Base-by-base conservation (phyloP, 2,113 vertebrate species). In the Gracilinanus agilis region DNA sequence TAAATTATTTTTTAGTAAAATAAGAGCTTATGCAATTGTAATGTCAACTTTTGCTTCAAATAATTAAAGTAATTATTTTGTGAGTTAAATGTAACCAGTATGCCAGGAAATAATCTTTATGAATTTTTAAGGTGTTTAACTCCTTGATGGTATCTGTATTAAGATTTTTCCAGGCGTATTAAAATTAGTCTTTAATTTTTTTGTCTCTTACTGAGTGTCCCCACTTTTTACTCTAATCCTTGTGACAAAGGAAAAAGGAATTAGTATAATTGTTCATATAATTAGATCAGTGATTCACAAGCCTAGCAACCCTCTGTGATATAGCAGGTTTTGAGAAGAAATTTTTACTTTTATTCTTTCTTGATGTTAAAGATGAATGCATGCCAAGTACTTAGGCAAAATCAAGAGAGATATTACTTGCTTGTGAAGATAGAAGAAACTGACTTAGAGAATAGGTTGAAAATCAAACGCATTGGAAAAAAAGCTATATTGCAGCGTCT, bases 271-370 rank as follows among this genome's bases (percentile, higher is more conserved):
- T 96, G 34, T 83, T 11, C 6, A 3, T 53, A 6, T 40, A 19
- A 83, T 91, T 58, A 67, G 44, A 21, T 75, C 13, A 54, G 24
- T 95, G 53, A 55, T 44, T 95, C 40, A 75, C 54, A 67, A 40
- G 6, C n/a, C 7, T 21, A 40, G n/a, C 11, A 12, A 40, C 6
- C n/a, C 34, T 83, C 6, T 21, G 0, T 9, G 0, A n/a, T 83
- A 21, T 21, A 16, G n/a, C n/a, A 40, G n/a, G 67, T 40, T 40
- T n/a, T 40, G n/a, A 40, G 67, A 83, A 83, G 67, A 83, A 83
- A 83, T 40, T 21, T 40, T 83, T 21, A 83, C n/a, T 83, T 40
- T 40, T 6, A 40, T 75, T 75, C 13, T 40, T 9, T 23, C 67
- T 24, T 83, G n/a, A 83, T 1, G n/a, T 83, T 40, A 40, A 83